Evolutionary conservation across 2,113 vertebrate species (phyloP), one percentile per base, ranked within the genome.

Genomic region (Cebus imitator): DNA sequence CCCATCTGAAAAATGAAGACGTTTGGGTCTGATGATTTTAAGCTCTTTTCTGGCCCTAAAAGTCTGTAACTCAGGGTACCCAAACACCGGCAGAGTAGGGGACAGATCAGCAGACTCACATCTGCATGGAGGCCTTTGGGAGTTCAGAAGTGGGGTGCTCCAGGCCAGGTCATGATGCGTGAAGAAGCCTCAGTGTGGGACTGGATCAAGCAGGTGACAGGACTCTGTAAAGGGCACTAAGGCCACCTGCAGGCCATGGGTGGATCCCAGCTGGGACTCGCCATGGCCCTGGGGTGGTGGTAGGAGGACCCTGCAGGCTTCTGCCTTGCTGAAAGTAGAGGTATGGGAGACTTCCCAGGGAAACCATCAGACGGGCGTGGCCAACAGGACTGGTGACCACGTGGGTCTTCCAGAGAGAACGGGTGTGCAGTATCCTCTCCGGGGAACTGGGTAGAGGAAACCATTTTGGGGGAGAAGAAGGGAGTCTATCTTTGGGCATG

Each of bases 61-160:
- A 57, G 50, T 82, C 50, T 35, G 11, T 3, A 20, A 68, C 25
- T 20, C 2, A 20, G 7, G 27, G 27, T 2, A 76, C 23, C 27
- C 25, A 37, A 72, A 84, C 68, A 45, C 75, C 76, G 6, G 23
- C 48, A 86, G 40, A 32, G 35, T 18, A 13, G 79, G 32, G 37
- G 17, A 43, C 43, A 73, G 52, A 48, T 20, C 1, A 32, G 35
- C 20, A 48, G 58, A 25, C 23, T 37, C n/a, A 0, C 0, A 0
- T 8, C 23, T 48, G n/a, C 43, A 64, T 16, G 37, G 37, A 37
- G 10, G 32, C 40, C 30, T 45, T 9, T 2, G 0, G 18, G 40
- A 58, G 76, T 18, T 83, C 50, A 61, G 86, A 37, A 72, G 6
- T n/a, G 50, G 35, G 0, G 35, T 0, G 7, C 52, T 72, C 40